These are phyloP conservation scores for Ptychobarbus kaznakovi DNA, from an alignment of 2,797 vertebrate species.

Conservation along the genomic window DNA sequence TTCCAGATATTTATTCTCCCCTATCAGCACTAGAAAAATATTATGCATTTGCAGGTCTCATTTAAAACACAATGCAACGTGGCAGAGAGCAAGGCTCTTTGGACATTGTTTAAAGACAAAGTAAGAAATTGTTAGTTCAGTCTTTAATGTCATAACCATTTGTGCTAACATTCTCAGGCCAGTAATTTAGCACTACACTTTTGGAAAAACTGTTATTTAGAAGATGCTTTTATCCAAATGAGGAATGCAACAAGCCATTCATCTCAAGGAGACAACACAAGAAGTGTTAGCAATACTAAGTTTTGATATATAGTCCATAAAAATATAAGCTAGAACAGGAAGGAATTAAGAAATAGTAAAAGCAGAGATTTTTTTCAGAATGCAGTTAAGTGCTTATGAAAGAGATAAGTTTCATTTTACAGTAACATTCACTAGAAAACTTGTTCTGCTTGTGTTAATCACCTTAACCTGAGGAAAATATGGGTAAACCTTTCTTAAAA, in stretches of 20 bases:
- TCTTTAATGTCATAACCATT: conserved; percentile 59
- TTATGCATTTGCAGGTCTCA: not conserved
- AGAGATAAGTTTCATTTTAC: not conserved
- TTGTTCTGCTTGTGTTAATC: not conserved
- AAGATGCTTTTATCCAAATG: not conserved
- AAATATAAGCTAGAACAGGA: not conserved
- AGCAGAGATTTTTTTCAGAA: not conserved
- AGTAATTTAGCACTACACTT: not conserved
- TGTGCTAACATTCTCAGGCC: conserved; percentile 51
- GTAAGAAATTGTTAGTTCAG: conserved; percentile 47
- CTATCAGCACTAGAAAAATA: conserved; percentile 8
- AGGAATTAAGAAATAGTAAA: too few relatives aligned
- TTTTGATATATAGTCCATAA: not conserved
- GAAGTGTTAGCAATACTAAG: not conserved
- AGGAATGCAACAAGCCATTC: not conserved
- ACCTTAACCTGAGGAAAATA: not conserved
- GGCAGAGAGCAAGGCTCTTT: not conserved
- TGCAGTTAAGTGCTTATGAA: not conserved
- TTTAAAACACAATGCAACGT: conserved; percentile 6
- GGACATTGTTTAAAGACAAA: conserved; percentile 34
- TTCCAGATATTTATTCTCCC: conserved; percentile 23
- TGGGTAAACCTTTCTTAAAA: not conserved
- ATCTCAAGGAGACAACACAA: not conserved
- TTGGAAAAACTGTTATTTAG: not conserved
- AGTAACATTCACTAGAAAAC: not conserved